Percentiles rank a stretch among this genome's conserved stretches.
phyloP scores from a whole-genome alignment of 2,797 vertebrate species.

The Mormyrops boulengeri region DNA sequence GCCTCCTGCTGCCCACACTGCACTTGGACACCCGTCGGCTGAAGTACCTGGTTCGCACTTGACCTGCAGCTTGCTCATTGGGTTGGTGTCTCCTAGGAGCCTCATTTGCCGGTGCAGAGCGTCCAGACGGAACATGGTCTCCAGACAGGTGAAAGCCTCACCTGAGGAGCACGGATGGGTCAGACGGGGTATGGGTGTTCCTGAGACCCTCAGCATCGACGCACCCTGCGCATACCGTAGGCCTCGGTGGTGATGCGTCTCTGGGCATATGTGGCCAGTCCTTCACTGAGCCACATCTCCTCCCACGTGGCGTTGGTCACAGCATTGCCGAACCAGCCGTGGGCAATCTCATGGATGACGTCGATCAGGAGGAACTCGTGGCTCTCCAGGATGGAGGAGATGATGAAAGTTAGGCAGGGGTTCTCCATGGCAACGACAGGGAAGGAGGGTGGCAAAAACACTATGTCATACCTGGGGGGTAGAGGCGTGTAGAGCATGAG shows the following conservation, averaged over 20 bases:
- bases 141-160: constrained; percentile 87
- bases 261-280: constrained; percentile 90
- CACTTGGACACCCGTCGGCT: background rate
- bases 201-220: background rate
- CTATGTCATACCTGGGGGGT: constrained; percentile 80
- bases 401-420: constrained; percentile 94
- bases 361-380: constrained; percentile 91
- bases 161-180: constrained; percentile 55
- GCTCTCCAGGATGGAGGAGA: constrained; percentile 93
- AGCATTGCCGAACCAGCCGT: constrained; percentile 94
- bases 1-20: background rate
- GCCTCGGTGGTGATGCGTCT: constrained; percentile 88
- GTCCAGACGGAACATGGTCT: constrained; percentile 87
- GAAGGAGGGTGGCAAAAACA: constrained; percentile 93
- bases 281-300: constrained; percentile 98
- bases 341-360: constrained; percentile 87
- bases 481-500: background rate
- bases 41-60: constrained; percentile 79
- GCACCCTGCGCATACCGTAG: constrained; percentile 60
- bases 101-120: constrained; percentile 90
- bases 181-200: too few species aligned
- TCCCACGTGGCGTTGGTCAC: constrained; percentile 97
- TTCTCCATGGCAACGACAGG: constrained; percentile 99
- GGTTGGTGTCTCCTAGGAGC: constrained; percentile 86
- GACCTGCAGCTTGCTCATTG: constrained; percentile 88